Conservation (phyloP, 2,113 vertebrate species). For the Gobius niger region DNA sequence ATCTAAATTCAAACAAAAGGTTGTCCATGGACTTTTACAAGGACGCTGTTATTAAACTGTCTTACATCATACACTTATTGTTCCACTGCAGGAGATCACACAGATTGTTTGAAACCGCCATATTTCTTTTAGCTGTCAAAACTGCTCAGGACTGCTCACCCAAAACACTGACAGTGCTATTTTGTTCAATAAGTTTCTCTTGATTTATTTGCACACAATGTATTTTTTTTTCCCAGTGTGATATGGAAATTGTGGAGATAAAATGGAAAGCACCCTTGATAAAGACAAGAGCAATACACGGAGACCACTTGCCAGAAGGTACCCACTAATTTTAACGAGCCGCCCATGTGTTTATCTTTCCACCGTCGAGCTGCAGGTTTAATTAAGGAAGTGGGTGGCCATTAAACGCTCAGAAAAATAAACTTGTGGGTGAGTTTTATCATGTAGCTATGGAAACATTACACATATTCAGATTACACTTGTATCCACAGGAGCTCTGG, state of each 20-base stretch:
- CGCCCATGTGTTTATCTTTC: constrained; percentile 64
- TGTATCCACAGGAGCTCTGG: constrained; percentile 25
- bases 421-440: constrained; percentile 49
- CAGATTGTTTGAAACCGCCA: constrained; percentile 36
- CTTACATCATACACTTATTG: constrained; percentile 60
- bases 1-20: constrained; percentile 49
- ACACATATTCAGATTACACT: constrained; percentile 31
- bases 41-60: constrained; percentile 41
- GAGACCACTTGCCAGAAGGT: constrained; percentile 54
- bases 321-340: constrained; percentile 60
- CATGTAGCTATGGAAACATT: constrained; percentile 49
- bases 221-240: constrained; percentile 69
- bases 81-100: constrained; percentile 55
- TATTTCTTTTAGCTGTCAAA: constrained; percentile 68
- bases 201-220: constrained; percentile 73
- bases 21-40: constrained; percentile 35
- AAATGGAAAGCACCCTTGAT: constrained; percentile 23
- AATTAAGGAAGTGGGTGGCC: constrained; percentile 64
- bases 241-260: constrained; percentile 72
- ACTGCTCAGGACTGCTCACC: constrained; percentile 66
- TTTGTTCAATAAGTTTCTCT: constrained; percentile 72
- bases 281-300: constrained; percentile 47
- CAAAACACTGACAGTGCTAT: constrained; percentile 69
- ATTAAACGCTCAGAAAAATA: constrained; percentile 61
- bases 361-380: constrained; percentile 44